These are phyloP conservation scores for Chrysaora quinquecirrha DNA, from an alignment of 30 jellyfish, hydroid and myxozoan genomes.

Conservation along the genomic window DNA sequence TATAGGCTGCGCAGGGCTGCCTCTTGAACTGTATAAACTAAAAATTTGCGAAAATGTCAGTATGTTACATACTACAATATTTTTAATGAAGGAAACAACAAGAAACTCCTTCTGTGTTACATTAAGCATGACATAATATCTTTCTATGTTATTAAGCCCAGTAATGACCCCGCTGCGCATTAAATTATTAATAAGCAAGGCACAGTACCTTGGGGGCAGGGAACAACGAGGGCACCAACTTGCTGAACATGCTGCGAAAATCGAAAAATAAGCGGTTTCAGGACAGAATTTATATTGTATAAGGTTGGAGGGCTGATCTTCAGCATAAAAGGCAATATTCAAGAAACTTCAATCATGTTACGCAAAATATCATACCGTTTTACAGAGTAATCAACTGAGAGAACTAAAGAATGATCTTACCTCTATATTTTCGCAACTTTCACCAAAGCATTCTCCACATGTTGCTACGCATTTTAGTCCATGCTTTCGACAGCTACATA, in stretches of 20 bases:
- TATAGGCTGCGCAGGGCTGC: neutral
- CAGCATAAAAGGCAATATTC: neutral
- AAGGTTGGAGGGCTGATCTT: too few relatives aligned
- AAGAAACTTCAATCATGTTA: neutral
- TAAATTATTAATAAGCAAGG: too few relatives aligned
- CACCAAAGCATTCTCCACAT: conserved; percentile 66
- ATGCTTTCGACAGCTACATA: conserved; percentile 47
- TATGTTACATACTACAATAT: too few relatives aligned
- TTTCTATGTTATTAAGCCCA: too few relatives aligned
- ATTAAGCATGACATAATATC: too few relatives aligned
- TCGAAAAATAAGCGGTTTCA: neutral
- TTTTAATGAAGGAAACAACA: too few relatives aligned
- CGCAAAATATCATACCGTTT: neutral
- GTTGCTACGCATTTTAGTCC: conserved; percentile 59
- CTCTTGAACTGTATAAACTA: neutral
- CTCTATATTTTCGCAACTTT: conserved; percentile 43
- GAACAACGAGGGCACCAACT: too few relatives aligned
- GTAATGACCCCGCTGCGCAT: too few relatives aligned
- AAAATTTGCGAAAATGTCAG: neutral
- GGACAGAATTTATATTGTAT: too few relatives aligned
- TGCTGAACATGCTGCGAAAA: too few relatives aligned
- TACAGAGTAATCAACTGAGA: neutral
- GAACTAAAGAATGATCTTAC: conserved; percentile 33
- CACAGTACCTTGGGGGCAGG: too few relatives aligned
- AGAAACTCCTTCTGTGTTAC: too few relatives aligned